These are phyloP conservation scores for Bolinopsis microptera DNA, from an alignment of 37 sponge, comb jelly and placozoan genomes.

Conservation along the genomic window DNA sequence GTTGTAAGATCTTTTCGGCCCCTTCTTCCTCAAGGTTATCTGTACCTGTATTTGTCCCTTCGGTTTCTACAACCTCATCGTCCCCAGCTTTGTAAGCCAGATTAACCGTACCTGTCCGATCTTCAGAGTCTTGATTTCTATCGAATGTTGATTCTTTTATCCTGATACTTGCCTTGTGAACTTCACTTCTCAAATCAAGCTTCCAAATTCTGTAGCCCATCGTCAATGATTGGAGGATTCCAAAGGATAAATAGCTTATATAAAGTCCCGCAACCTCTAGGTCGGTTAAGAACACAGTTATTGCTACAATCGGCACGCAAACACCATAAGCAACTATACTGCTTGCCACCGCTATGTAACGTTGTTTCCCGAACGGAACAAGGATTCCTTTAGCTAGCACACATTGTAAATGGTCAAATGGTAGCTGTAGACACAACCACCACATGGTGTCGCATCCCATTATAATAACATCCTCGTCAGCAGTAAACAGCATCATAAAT, in stretches of 20 bases:
- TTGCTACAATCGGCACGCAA: not conserved
- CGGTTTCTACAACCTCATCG: not conserved
- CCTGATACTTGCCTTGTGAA: not conserved
- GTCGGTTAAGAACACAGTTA: constrained; percentile 11
- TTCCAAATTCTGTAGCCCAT: not conserved
- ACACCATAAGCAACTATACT: not conserved
- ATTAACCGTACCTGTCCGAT: not conserved
- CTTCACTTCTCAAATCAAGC: not conserved
- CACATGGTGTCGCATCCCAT: not conserved
- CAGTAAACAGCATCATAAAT: not conserved
- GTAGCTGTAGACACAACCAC: not conserved
- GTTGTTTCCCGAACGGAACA: constrained; percentile 9
- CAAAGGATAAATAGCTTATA: not conserved
- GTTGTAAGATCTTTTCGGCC: not conserved
- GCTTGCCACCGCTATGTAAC: not conserved
- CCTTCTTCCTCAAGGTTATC: not conserved
- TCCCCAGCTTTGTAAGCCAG: not conserved
- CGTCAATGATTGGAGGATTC: not conserved
- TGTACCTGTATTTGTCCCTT: not conserved
- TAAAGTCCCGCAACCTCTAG: not conserved
- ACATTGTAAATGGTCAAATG: constrained; percentile 43
- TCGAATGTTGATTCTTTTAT: not conserved
- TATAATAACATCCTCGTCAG: not conserved
- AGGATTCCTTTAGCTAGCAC: constrained; percentile 2
- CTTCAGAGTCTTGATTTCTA: not conserved